Evolutionary conservation across 92 coral and sea anemone genomes (phyloP).

Genomic region (Bergia puertoricense): DNA sequence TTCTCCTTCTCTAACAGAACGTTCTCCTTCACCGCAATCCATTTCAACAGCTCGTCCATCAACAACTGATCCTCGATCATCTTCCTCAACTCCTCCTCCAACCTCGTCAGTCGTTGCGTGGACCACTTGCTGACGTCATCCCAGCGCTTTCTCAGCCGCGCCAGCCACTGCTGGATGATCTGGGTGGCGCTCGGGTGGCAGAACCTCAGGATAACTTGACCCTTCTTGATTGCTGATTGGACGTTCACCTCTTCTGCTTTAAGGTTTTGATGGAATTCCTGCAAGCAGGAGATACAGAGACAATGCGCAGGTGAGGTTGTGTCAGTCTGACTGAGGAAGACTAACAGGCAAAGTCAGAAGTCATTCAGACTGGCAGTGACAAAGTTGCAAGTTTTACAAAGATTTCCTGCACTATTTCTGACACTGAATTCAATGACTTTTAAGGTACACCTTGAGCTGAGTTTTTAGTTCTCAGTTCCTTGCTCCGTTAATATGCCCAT

Average conservation of each 20-base stretch:
- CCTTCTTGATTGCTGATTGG: constrained; percentile 90
- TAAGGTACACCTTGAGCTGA: too few relatives aligned
- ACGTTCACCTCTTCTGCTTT: constrained; percentile 89
- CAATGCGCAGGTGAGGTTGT: too few relatives aligned
- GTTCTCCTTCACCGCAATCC: constrained; percentile 88
- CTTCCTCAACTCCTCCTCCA: constrained; percentile 84
- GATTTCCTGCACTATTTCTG: too few relatives aligned
- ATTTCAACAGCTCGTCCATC: constrained; percentile 85
- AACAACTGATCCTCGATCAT: constrained; percentile 76
- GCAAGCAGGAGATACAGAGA: background rate
- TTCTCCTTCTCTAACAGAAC: constrained; percentile 83
- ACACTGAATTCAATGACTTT: too few relatives aligned
- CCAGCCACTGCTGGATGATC: constrained; percentile 92
- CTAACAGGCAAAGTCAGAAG: too few relatives aligned
- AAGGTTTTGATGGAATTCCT: constrained; percentile 85
- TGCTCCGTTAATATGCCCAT: too few relatives aligned
- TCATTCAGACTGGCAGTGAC: too few relatives aligned
- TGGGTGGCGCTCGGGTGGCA: constrained; percentile 98
- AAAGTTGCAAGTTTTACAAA: too few relatives aligned
- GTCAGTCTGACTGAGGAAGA: too few relatives aligned
- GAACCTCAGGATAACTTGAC: constrained; percentile 96
- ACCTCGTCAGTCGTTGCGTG: constrained; percentile 81
- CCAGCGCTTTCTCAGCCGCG: constrained; percentile 95
- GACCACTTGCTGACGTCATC: constrained; percentile 95
- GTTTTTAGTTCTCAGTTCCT: too few relatives aligned